A percentile compares a stretch with the other conserved stretches of the same genome.
phyloP scores from a whole-genome alignment of 2,113 vertebrate species.

The Arizona elegans region DNA sequence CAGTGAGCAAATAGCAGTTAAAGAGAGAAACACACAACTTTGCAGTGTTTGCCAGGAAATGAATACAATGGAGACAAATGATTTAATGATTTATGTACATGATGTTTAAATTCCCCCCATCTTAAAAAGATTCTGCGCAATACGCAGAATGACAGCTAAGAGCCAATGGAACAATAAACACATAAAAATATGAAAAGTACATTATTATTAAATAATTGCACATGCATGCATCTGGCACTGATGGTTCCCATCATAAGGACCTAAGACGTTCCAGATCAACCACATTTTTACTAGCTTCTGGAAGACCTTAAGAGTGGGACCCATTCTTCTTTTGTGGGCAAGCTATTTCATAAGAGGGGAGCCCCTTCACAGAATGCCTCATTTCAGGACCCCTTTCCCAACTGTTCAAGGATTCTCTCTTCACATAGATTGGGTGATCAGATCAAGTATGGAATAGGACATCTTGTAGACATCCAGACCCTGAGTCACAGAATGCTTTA shows the following conservation, averaged over 20 bases:
- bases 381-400: neutral
- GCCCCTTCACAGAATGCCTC: neutral
- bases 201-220: neutral
- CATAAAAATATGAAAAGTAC: neutral
- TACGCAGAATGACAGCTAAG: neutral
- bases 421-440: neutral
- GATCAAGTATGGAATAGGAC: neutral
- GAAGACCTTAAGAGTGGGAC: neutral
- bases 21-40: neutral
- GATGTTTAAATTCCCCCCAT: neutral
- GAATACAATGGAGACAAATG: neutral
- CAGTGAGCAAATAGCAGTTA: neutral
- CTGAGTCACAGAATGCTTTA: neutral
- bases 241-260: neutral
- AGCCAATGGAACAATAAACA: neutral
- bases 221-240: neutral
- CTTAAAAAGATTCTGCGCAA: neutral
- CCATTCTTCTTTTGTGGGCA: neutral
- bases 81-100: neutral
- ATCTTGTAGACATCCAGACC: too few relatives aligned
- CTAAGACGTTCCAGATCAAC: neutral
- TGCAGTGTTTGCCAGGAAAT: neutral
- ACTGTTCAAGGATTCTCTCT: neutral
- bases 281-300: neutral
- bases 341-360: neutral